phyloP scores from a whole-genome alignment of 2,797 vertebrate genomes.

The Alosa sapidissima region DNA sequence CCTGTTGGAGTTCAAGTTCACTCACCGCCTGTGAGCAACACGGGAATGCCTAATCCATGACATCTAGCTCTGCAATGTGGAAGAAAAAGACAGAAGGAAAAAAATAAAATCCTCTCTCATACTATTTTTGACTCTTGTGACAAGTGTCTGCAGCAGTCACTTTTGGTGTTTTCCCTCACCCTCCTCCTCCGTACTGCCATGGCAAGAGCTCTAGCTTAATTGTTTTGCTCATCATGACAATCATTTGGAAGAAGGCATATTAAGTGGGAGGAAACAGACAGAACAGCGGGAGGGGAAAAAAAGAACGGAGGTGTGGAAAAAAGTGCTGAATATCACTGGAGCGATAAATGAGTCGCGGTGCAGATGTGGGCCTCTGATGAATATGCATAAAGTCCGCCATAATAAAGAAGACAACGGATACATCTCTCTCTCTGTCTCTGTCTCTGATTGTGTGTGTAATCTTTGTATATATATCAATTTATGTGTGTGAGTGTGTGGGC shows the following conservation, averaged over 20 bases:
- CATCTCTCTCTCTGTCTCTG: background rate
- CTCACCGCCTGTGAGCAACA: background rate
- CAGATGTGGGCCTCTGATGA: conserved; percentile 43
- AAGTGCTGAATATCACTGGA: conserved; percentile 44
- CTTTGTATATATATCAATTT: background rate
- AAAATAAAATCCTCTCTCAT: background rate
- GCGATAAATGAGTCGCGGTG: conserved; percentile 40
- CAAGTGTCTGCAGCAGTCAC: conserved; percentile 1
- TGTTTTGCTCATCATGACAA: conserved; percentile 31
- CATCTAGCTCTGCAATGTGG: background rate
- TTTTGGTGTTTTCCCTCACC: background rate
- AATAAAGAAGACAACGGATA: conserved; percentile 30
- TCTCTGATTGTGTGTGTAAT: background rate
- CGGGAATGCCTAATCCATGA: background rate
- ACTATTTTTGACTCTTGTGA: too few species aligned
- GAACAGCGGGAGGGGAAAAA: background rate
- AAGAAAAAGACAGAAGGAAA: background rate
- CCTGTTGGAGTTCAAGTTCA: background rate
- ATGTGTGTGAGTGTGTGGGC: background rate
- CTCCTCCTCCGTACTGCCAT: background rate
- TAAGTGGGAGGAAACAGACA: conserved; percentile 18
- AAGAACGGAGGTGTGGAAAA: background rate
- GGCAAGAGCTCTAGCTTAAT: conserved; percentile 19
- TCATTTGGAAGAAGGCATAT: conserved; percentile 37
- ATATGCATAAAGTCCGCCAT: conserved; percentile 43